Conservation (phyloP, 2,888 invertebrate species). For the Blastobasis adustella region DNA sequence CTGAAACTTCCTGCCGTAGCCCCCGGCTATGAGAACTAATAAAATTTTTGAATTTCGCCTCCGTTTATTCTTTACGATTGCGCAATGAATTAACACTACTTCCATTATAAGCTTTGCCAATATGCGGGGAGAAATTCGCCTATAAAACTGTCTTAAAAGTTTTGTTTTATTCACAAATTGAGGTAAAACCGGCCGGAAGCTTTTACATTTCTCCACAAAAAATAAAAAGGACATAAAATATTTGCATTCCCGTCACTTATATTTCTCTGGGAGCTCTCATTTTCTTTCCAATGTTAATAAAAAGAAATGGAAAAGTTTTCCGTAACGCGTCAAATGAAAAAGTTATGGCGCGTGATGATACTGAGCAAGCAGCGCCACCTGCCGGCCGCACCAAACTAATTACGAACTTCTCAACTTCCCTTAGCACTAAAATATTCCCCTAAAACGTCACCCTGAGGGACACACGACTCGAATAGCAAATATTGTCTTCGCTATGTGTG, state of each 20-base stretch:
- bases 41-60: too few relatives aligned
- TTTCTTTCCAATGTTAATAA: constrained; percentile 72
- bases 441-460: constrained; percentile 62
- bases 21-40: too few relatives aligned
- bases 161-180: background rate
- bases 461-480: constrained; percentile 56
- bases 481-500: too few relatives aligned
- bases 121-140: background rate
- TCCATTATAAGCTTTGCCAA: too few relatives aligned
- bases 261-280: constrained; percentile 65
- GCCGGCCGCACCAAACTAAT: constrained; percentile 62
- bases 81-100: too few relatives aligned
- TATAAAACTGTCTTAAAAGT: background rate
- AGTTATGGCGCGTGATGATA: constrained; percentile 72
- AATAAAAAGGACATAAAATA: background rate
- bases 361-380: constrained; percentile 63
- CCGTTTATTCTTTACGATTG: too few relatives aligned
- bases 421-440: constrained; percentile 71
- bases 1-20: constrained; percentile 18
- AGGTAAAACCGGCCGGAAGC: background rate
- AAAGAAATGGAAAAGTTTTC: constrained; percentile 71
- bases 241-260: constrained; percentile 36
- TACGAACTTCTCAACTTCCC: constrained; percentile 67
- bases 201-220: too few relatives aligned
- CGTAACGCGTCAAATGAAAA: constrained; percentile 70